phyloP scores from a whole-genome alignment of 2,113 vertebrate species.

The Excalfactoria chinensis region DNA sequence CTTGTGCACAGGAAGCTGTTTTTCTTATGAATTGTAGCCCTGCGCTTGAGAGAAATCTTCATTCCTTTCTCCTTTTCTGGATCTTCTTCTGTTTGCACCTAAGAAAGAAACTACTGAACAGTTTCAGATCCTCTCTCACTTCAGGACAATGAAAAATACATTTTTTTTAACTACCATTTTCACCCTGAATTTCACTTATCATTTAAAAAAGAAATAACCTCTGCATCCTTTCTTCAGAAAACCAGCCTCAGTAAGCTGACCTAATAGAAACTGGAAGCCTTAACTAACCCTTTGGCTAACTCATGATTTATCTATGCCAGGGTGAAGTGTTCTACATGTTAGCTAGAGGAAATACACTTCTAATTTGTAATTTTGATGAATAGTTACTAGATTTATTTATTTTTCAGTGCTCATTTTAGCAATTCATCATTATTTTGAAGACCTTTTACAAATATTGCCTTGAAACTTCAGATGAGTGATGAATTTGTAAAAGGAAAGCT shows the following conservation, averaged over 20 bases:
- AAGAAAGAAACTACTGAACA: background rate
- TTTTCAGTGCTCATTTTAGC: conserved; percentile 49
- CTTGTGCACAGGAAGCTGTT: conserved; percentile 75
- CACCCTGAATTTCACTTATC: background rate
- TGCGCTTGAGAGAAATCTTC: conserved; percentile 7
- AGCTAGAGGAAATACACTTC: conserved; percentile 40
- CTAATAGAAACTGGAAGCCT: conserved; percentile 29
- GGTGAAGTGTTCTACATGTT: conserved; percentile 44
- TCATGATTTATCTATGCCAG: conserved; percentile 59
- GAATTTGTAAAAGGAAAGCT: background rate
- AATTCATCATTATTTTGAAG: conserved; percentile 45
- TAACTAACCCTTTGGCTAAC: conserved; percentile 23
- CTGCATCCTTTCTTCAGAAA: background rate
- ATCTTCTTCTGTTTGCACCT: background rate
- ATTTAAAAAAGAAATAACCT: background rate
- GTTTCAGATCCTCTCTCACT: background rate
- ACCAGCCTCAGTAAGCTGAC: background rate
- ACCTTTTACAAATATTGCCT: conserved; percentile 33
- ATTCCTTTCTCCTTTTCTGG: background rate
- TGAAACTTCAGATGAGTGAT: conserved; percentile 4
- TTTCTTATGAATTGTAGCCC: background rate
- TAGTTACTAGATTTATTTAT: conserved; percentile 49
- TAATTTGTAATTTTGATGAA: conserved; percentile 51
- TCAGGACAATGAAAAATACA: background rate
- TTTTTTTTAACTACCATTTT: background rate